Evolutionary conservation across 2,888 invertebrate genomes (phyloP), one percentile per base, ranked within the genome.

Genomic region (Salpingus planirostris): DNA sequence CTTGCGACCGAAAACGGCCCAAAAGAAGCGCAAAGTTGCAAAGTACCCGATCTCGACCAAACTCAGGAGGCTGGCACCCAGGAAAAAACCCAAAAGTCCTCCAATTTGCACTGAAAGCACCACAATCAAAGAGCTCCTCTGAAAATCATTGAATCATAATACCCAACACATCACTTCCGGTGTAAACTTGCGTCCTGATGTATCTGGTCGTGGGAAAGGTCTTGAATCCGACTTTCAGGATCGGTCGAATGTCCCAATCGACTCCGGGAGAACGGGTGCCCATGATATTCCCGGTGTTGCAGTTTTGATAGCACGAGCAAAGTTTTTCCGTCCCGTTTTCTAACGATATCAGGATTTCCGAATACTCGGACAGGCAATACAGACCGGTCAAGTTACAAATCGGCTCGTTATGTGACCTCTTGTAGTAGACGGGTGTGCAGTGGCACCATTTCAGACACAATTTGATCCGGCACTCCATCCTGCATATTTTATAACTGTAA

Each of bases 51-150:
- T 31, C 38, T 50, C 50, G 25, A 53, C 40, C 31, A 54, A 32
- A 34, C 48, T 51, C 11, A 49, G 68, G 46, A 13, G 52, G 29
- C 66, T 65, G 28, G 65, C 63, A n/a, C 68, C 69, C 7, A 69
- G 52, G 38, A 68, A 66, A 21, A 70, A 49, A 2, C 68, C 67
- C 8, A 65, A 64, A n/a, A 65, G 59, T 13, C 69, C 68, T 21
- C 69, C 69, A 14, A 69, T 60, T 36, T 62, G 62, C 13, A 64
- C 64, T 65, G 45, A 35, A 62, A 60, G 5, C 26, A 29, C 15
- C 8, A 18, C 18, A 18, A 18, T 18, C 5, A 18, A 18, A 18
- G 18, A 18, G 8, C 18, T 18, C 8, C 5, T 18, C 18, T 5
- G 5, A 18, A 18, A 8, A 6, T 18, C 18, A 18, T 18, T 5